Percentiles rank a stretch among this genome's conserved stretches.
Evolutionary conservation across 2,113 vertebrate species (phyloP).

Genomic region (Carettochelys insculpta): DNA sequence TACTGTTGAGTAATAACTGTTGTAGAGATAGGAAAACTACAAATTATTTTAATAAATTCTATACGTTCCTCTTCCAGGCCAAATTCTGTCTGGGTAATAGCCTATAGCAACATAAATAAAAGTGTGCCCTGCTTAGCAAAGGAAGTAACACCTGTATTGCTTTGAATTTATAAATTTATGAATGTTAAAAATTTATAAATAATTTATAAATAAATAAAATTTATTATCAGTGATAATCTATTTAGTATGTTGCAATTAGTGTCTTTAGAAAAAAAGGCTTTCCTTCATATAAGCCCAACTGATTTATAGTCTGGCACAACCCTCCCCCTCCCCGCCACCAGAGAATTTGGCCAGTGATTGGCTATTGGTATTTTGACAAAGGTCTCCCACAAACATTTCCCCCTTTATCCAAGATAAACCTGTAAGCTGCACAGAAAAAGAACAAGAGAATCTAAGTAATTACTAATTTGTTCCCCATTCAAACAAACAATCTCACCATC

Average conservation of each 20-base stretch:
- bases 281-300: background rate
- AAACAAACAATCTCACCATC: background rate
- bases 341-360: rapidly evolving
- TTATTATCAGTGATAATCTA: background rate
- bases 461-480: background rate
- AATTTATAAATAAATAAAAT: no score
- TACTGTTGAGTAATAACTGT: background rate
- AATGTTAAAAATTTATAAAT: no score
- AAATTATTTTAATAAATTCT: background rate
- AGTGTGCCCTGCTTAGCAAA: background rate
- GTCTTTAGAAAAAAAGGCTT: background rate
- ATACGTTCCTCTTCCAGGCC: background rate
- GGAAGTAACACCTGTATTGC: no score
- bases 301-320: background rate
- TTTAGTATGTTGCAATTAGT: background rate
- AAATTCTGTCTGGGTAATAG: background rate
- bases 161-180: no score
- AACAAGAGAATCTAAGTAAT: background rate
- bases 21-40: background rate
- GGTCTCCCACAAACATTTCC: background rate
- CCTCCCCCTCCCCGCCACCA: no score
- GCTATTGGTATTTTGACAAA: background rate
- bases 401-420: background rate
- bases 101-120: background rate
- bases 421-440: background rate